Base-by-base conservation (phyloP, 2,888 invertebrate species). In the Mythimna vitellina region DNA sequence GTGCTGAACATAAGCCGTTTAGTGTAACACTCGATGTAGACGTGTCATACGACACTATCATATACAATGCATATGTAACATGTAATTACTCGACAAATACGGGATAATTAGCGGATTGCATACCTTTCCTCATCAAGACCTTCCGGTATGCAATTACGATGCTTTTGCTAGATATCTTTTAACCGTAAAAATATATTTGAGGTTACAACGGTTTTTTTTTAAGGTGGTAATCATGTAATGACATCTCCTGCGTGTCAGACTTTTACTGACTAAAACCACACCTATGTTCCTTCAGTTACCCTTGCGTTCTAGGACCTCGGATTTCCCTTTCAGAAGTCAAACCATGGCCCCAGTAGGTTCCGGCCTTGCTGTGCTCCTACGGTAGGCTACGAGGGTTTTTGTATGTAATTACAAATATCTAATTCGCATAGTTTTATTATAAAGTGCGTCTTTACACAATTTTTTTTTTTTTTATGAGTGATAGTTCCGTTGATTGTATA, bases 51-150 rank as follows among this genome's bases (percentile, higher is more conserved):
- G 61, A 73, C 54, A 73, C 73, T 4, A 6, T 14, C 51, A 25
- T 46, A 42, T 25, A 51, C 70, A 70, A 35, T 53, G 58, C 51
- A 64, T 67, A 29, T 20, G 38, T 68, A 62, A 77, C 49, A 58
- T 20, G 22, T 81, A 58, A 81, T 72, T 63, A 38, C 54, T 65
- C 25, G 8, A 57, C 65, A 10, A 53, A 60, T 64, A 82, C 42
- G 69, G 69, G 35, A 61, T 78, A 73, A 82, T 78, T 64, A 73
- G 64, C 73, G 22, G 63, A 65, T 54, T 61, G 57, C 29, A 69
- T 65, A 63, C 4, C 56, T 78, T 61, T 62, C 64, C 71, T 76
- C 51, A 65, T 56, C 20, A 29, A 64, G 17, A 32, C 12, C 38
- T 56, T 69, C 82, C 63, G 62, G 54, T 68, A 29, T 8, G 29